Percentiles rank a stretch among this genome's conserved stretches.
phyloP scores from a whole-genome alignment of 2,888 invertebrate genomes.

The Ectemnius lituratus region DNA sequence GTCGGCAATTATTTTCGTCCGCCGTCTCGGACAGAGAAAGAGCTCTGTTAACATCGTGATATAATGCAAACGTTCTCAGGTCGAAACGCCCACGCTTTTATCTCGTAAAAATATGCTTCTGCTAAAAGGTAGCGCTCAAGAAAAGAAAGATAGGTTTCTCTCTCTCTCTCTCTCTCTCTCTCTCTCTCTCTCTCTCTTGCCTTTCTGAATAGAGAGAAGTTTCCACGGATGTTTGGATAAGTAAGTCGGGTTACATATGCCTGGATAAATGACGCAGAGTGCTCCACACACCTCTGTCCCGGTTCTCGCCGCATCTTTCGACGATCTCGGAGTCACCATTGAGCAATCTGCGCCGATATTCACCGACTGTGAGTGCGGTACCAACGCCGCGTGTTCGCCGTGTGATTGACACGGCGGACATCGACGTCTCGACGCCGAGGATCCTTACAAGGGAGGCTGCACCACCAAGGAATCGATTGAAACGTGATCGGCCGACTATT shows the following conservation, averaged over 20 bases:
- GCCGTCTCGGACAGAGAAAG: too few relatives aligned
- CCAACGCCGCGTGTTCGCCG: constrained; percentile 83
- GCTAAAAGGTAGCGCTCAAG: too few relatives aligned
- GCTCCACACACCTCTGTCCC: constrained; percentile 71
- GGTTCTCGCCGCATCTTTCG: constrained; percentile 86
- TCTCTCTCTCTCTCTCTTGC: too few relatives aligned
- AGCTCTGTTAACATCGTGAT: too few relatives aligned
- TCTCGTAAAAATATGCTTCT: too few relatives aligned
- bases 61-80: too few relatives aligned
- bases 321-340: constrained; percentile 84
- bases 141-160: too few relatives aligned
- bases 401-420: constrained; percentile 89
- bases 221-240: too few relatives aligned
- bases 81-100: too few relatives aligned
- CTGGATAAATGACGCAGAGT: constrained; percentile 52
- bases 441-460: constrained; percentile 54
- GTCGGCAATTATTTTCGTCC: too few relatives aligned
- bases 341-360: constrained; percentile 68
- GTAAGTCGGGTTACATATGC: background rate
- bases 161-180: too few relatives aligned
- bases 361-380: constrained; percentile 50
- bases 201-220: too few relatives aligned
- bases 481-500: constrained; percentile 72
- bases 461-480: constrained; percentile 65
- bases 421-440: constrained; percentile 85